Conservation (phyloP, 2,888 invertebrate genomes). For the Hesperia comma region DNA sequence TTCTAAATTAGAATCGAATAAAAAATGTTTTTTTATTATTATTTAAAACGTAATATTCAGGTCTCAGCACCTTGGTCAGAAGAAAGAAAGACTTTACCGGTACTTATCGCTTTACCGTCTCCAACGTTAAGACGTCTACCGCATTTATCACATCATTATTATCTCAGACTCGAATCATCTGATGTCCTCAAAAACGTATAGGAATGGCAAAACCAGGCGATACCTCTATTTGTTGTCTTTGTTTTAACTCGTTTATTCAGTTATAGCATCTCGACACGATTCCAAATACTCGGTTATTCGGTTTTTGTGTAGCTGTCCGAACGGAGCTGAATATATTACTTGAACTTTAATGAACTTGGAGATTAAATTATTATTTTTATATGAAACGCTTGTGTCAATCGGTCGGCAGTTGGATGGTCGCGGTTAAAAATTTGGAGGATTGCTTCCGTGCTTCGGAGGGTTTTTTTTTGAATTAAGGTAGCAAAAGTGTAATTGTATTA, state of each 20-base stretch:
- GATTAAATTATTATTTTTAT: neutral
- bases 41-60: no score
- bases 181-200: slow-evolving; percentile 21
- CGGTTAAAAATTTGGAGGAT: no score
- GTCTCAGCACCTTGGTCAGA: no score
- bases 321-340: slow-evolving; percentile 68
- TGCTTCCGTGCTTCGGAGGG: no score
- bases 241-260: slow-evolving; percentile 71
- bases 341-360: slow-evolving; percentile 64
- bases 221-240: slow-evolving; percentile 53
- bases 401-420: no score
- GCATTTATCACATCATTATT: slow-evolving; percentile 19
- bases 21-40: no score
- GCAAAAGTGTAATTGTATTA: no score
- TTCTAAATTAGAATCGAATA: no score
- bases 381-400: no score
- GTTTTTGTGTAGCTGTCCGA: slow-evolving; percentile 65
- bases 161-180: slow-evolving; percentile 4
- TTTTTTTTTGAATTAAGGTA: no score
- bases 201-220: slow-evolving; percentile 52
- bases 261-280: slow-evolving; percentile 69
- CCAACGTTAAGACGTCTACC: neutral
- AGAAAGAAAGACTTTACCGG: no score
- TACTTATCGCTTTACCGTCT: neutral
- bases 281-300: slow-evolving; percentile 68